Evolutionary conservation across 2,888 invertebrate species (phyloP).

Genomic region (Acanthosepion esculentum): DNA sequence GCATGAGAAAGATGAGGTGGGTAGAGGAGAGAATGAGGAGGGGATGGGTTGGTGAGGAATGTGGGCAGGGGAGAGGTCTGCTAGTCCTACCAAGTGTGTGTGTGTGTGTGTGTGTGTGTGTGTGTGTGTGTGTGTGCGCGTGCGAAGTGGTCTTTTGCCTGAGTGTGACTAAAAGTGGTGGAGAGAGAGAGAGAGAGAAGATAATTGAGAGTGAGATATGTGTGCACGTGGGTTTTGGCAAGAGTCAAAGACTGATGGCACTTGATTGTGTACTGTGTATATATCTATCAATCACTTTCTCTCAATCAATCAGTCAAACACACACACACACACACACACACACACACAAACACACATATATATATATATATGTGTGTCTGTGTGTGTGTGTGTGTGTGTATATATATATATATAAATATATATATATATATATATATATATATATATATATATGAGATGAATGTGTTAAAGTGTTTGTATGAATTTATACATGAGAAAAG

Average conservation of each 20-base stretch:
- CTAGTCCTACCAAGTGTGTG: slow-evolving; percentile 11
- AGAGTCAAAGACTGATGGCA: not conserved
- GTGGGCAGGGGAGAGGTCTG: not conserved
- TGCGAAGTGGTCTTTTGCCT: not conserved
- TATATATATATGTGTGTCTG: not conserved
- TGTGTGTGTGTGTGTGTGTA: no score
- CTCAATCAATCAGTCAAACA: no score
- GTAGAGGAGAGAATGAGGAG: not conserved
- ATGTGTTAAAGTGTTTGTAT: not conserved
- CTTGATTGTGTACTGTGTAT: not conserved
- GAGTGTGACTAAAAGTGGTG: not conserved
- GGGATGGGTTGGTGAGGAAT: not conserved
- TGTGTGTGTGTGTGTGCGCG: not conserved
- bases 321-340: no score
- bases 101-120: not conserved
- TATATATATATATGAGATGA: not conserved
- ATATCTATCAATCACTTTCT: no score
- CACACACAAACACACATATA: no score
- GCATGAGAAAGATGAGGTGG: not conserved
- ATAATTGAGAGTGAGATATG: not conserved
- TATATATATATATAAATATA: not conserved
- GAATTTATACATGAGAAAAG: not conserved
- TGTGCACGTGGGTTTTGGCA: not conserved
- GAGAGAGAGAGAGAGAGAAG: not conserved
- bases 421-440: not conserved